Base-by-base conservation (phyloP, 2,888 invertebrate species). In the Tenodera sinensis region DNA sequence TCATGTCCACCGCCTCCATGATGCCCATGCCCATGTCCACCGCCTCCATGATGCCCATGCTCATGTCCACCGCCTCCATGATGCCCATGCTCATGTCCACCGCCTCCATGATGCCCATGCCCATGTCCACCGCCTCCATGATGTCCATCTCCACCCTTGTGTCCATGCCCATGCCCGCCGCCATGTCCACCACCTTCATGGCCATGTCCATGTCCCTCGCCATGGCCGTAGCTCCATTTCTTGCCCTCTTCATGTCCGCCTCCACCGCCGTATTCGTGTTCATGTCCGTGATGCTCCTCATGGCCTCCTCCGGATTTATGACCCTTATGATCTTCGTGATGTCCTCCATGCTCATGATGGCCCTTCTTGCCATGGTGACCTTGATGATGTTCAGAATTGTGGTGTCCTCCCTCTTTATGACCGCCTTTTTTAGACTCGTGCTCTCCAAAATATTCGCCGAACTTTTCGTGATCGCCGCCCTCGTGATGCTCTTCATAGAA, bases 401-500 rank as follows among this genome's bases (percentile, higher is more conserved):
- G 93, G 87, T 95, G 94, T 1, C 94, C 92, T 25, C 90, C 90
- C 85, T 91, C 91, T 88, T 91, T 91, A 89, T 91, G 90, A 87
- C 92, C 91, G 3, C 92, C 94, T 92, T 95, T 94, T 90, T 94
- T 92, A 89, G 92, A 92, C 83, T 94, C 93, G 89, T 95, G 94
- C 83, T 96, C 95, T 30, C 94, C 93, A 90, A 95, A 94, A 92
- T 93, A 95, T 0, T 94, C 96, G 0, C 96, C 96, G 90, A 96
- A 95, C 90, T 96, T 96, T 91, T 96, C 96, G 85, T 94, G 94
- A 42, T 95, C 96, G 0, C 94, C 95, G 3, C 95, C 96, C 90
- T 96, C 96, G 54, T 96, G 95, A 89, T 95, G 95, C 92, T 96
- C 96, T 92, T 97, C 96, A 92, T 96, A 97, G 93, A 96, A 97